A percentile compares a stretch with the other conserved stretches of the same genome.
phyloP scores from a whole-genome alignment of 1,140 invertebrate species.

The Laupala kohalensis region DNA sequence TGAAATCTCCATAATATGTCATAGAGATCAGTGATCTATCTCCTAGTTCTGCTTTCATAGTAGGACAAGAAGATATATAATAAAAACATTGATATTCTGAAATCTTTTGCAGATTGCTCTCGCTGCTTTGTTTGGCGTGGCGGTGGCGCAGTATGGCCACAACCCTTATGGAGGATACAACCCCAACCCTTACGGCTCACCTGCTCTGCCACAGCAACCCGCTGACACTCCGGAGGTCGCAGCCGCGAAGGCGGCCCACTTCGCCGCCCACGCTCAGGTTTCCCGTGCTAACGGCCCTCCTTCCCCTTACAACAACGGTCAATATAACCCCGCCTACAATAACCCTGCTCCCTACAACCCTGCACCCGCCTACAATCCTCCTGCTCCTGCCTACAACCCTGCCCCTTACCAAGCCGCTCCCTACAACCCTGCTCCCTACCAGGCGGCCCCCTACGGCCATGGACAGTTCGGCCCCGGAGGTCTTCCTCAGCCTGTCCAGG shows the following conservation, averaged over 20 bases:
- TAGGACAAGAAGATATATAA: too few relatives aligned
- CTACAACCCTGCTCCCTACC: slow-evolving; percentile 26
- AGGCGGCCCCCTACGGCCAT: slow-evolving; percentile 30
- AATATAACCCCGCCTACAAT: background rate
- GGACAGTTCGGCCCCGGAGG: slow-evolving; percentile 15
- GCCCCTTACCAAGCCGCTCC: background rate
- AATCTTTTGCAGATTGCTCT: background rate
- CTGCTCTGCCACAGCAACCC: slow-evolving; percentile 6
- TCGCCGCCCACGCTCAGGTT: slow-evolving; percentile 30
- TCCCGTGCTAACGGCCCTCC: background rate
- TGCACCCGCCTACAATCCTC: background rate
- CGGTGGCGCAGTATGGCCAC: background rate
- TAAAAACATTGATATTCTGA: too few relatives aligned
- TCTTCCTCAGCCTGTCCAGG: slow-evolving; percentile 19
- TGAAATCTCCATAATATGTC: too few relatives aligned
- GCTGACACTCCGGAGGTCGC: slow-evolving; percentile 43
- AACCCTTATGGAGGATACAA: background rate
- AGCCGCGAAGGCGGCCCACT: slow-evolving; percentile 40
- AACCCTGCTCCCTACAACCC: background rate
- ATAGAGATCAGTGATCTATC: too few relatives aligned
- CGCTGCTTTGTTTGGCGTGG: background rate
- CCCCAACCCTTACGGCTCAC: too few relatives aligned
- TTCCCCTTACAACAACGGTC: background rate
- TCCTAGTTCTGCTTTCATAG: too few relatives aligned
- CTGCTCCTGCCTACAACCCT: background rate